phyloP scores from a whole-genome alignment of 2,113 vertebrate species.

The Sula dactylatra region DNA sequence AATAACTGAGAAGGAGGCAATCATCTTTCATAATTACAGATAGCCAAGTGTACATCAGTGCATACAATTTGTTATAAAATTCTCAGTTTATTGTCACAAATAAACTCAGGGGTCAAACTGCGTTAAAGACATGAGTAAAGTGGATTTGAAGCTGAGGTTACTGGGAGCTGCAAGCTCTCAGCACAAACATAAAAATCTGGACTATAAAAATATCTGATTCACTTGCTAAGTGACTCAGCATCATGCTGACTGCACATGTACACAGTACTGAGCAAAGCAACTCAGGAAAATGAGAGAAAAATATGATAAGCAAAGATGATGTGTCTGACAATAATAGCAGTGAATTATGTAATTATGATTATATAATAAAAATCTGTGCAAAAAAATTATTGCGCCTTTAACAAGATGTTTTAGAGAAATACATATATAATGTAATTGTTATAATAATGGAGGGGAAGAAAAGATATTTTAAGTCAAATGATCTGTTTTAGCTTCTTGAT shows the following conservation, averaged over 20 bases:
- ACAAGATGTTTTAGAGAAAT: neutral
- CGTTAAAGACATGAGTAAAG: neutral
- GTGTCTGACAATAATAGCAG: neutral
- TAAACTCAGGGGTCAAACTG: neutral
- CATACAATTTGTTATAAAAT: neutral
- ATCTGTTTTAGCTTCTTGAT: neutral
- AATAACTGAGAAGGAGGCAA: constrained; percentile 3
- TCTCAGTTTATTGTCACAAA: neutral
- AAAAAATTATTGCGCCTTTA: neutral
- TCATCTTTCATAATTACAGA: constrained; percentile 27
- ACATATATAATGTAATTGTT: neutral
- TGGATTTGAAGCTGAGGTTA: neutral
- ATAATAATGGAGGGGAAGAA: neutral
- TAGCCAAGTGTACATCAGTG: neutral
- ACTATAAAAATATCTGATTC: neutral
- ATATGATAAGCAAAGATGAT: neutral
- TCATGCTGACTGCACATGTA: neutral
- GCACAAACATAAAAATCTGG: neutral
- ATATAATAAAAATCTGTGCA: neutral
- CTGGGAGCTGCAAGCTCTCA: neutral
- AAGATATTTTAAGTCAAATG: neutral
- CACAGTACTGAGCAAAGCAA: neutral
- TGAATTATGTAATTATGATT: neutral
- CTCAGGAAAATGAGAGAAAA: neutral
- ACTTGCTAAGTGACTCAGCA: constrained; percentile 28